Base-by-base conservation (phyloP, 2,888 invertebrate genomes). In the Volucella inanis region DNA sequence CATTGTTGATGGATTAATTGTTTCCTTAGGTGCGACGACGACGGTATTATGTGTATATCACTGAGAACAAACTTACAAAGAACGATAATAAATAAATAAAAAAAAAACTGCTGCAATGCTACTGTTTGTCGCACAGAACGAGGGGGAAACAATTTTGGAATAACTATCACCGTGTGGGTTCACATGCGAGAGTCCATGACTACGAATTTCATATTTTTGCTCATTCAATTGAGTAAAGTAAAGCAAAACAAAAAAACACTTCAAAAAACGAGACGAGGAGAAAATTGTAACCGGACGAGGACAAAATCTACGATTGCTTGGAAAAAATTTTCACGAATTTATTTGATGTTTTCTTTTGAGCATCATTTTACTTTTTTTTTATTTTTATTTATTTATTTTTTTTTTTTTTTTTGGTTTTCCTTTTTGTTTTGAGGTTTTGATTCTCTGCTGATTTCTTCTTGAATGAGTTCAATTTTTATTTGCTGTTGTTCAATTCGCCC, bases 331-430 rank as follows among this genome's bases (percentile, higher is more conserved):
- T 68, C 80, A 79, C 62, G 67, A 80, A 70, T 61, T 84, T 82
- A 70, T 84, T 79, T 84, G 84, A 84, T 84, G 84, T 84, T 84
- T 84, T 75, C 49, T 75, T 84, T 84, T 71, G 12, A 67, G 61
- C 75, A 70, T 79, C 61, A 70, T 79, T 67, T 84, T 64, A 59
- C 62, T 65, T 22, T 15, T 31, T 50, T 64, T 72, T 15, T 38
- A n/a, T n/a, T n/a, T n/a, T 74, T 45, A 18, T 61, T 49, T 31
- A 22, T 49, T 31, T 18, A 45, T 43, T 22, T 2, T 74, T 45
- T 38, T 61, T 49, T 31, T 41, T 49, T 31, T 18, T 50, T 43
- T 22, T 2, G 18, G 18, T 22, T 38, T 47, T 47, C 57, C 61
- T 65, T 76, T 62, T 77, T 77, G 80, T 77, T 75, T 79, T 75